Base-by-base conservation (phyloP, 2,888 invertebrate species). In the Drymonia ruficornis region DNA sequence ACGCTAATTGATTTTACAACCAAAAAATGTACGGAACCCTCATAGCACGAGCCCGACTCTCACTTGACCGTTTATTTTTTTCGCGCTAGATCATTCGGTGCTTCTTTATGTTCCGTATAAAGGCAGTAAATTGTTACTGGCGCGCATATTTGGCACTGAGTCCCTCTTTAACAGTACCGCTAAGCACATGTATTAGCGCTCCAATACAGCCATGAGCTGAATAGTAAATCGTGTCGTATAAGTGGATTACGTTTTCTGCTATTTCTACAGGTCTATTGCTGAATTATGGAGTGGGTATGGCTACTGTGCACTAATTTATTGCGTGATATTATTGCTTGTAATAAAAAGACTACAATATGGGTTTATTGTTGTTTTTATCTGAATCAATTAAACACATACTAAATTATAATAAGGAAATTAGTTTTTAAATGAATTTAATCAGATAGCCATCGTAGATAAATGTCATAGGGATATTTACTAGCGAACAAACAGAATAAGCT, bases 101-200 rank as follows among this genome's bases (percentile, higher is more conserved):
- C 63, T 70, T 74, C 86, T 89, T 89, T 90, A 84, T 84, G 74
- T 67, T 63, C 89, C 88, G 69, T 88, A 89, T 85, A 87, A 68
- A 89, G 89, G 48, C 61, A 57, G 76, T 81, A 83, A 87, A 88
- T 87, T 84, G 89, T 85, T 84, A 83, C 76, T 59, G 73, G 70
- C 76, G 67, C 72, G 83, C 91, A 84, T 89, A 89, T 92, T 91
- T 91, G 91, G 91, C 90, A 90, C 85, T 75, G 85, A 76, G 67
- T 70, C 75, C 78, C 70, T 81, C 84, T 87, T 89, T 84, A 83
- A 80, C 69, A 82, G 80, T 83, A 86, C 89, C 86, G 88, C 89
- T 87, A 85, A 89, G 86, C 86, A 87, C 82, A 80, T 85, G 89
- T 86, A 84, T 86, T 87, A 85, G 78, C 78, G 76, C 76, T 81